Evolutionary conservation across 2,888 invertebrate genomes (phyloP).

Genomic region (Lepidonotus clava): DNA sequence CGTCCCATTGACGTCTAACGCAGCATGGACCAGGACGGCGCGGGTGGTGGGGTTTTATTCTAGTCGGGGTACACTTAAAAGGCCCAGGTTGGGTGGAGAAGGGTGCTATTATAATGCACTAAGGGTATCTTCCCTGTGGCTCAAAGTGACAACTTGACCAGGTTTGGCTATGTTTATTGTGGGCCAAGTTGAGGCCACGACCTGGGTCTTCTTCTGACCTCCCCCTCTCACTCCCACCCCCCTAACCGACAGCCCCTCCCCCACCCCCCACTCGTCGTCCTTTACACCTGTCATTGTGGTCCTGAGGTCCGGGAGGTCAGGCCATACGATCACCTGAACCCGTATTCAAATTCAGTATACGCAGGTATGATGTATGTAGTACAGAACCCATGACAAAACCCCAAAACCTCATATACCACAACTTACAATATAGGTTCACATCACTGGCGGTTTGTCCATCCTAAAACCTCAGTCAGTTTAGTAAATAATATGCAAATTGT

Average conservation of each 20-base stretch:
- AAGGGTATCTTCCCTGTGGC: too few relatives aligned
- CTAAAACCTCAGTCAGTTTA: too few relatives aligned
- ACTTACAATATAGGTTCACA: too few relatives aligned
- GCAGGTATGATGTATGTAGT: too few relatives aligned
- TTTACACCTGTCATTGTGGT: too few relatives aligned
- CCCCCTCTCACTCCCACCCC: background rate
- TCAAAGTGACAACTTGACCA: background rate
- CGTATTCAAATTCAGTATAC: too few relatives aligned
- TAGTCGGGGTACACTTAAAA: background rate
- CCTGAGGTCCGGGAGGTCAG: too few relatives aligned
- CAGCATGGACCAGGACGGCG: background rate
- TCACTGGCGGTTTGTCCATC: too few relatives aligned
- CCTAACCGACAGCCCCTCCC: background rate
- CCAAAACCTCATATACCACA: too few relatives aligned
- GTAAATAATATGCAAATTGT: too few relatives aligned
- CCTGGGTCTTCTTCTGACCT: background rate
- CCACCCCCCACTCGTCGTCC: background rate
- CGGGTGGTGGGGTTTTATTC: constrained; percentile 2
- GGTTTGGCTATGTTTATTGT: constrained; percentile 4
- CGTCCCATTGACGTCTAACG: background rate
- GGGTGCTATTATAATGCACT: background rate
- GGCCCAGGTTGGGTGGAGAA: background rate
- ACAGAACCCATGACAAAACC: too few relatives aligned
- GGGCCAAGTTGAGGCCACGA: background rate
- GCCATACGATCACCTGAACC: too few relatives aligned